phyloP scores from a whole-genome alignment of 2,797 vertebrate species.

The Iguana delicatissima region DNA sequence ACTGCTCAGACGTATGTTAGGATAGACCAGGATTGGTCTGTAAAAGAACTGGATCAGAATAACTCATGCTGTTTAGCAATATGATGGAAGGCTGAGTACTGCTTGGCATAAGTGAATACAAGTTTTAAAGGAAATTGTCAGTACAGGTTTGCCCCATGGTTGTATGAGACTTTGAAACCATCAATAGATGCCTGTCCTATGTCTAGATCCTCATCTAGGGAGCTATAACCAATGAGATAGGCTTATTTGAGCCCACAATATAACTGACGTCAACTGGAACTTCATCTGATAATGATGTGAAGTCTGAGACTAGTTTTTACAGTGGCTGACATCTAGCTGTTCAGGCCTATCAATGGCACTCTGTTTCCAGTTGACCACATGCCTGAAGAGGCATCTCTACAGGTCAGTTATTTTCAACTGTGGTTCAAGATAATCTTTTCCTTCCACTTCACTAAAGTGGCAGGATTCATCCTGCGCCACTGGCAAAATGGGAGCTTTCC shows the following conservation, averaged over 20 bases:
- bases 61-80: background rate
- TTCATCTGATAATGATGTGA: background rate
- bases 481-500: background rate
- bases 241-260: background rate
- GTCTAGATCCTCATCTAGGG: background rate
- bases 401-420: background rate
- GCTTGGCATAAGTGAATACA: background rate
- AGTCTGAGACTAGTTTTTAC: background rate
- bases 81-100: background rate
- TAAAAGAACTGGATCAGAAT: background rate
- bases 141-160: background rate
- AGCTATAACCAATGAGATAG: background rate
- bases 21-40: background rate
- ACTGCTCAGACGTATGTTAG: background rate
- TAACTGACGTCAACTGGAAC: background rate
- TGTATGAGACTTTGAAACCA: too few relatives aligned
- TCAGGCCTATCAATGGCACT: background rate
- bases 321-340: background rate
- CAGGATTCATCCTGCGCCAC: background rate
- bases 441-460: background rate
- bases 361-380: background rate
- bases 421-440: background rate
- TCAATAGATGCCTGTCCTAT: background rate
- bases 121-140: background rate
- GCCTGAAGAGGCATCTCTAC: background rate